Base-by-base conservation (phyloP, 2,113 vertebrate species). In the Muscicapa adusta region DNA sequence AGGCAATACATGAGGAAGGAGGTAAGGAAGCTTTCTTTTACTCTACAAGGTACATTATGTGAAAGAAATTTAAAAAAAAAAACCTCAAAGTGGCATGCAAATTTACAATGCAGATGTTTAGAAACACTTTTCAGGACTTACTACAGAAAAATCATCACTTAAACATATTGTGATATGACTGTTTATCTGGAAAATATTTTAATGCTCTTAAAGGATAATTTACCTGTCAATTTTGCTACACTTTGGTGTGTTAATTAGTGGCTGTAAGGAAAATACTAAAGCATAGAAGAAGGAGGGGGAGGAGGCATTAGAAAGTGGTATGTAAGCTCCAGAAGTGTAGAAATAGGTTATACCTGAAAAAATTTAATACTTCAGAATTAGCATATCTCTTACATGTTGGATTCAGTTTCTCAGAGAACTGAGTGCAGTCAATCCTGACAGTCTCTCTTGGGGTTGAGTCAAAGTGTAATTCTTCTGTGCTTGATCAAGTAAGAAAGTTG, bases 141-240 rank as follows among this genome's bases (percentile, higher is more conserved):
- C 43, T 73, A 92, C 25, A 93, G 85, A 78, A 89, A 95, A 94
- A 84, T 51, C 48, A 94, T 77, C 87, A 51, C 53, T 97, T 91
- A 65, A 88, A 93, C 88, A 45, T 94, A 94, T 92, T 97, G 96
- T 95, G 82, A 89, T 95, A 65, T 92, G 95, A 95, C 94, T 93
- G 74, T 93, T 98, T 97, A 96, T 95, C 88, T 96, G 71, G 68
- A 84, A 94, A 96, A 89, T 96, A 85, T 70, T 97, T 95, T 97
- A 96, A 96, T 97, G 85, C 89, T 97, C 94, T 97, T 96, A 97
- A 97, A 96, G 96, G 93, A 94, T 98, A 97, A 98, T 98, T 97
- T 97, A 94, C 95, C 79, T 96, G 96, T 97, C 97, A 98, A 70
- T 97, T 93, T 88, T 91, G 38, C 40, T 94, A n/a, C 24, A n/a